Conservation (phyloP, 2,797 vertebrate species). For the Myotis vivesi region DNA sequence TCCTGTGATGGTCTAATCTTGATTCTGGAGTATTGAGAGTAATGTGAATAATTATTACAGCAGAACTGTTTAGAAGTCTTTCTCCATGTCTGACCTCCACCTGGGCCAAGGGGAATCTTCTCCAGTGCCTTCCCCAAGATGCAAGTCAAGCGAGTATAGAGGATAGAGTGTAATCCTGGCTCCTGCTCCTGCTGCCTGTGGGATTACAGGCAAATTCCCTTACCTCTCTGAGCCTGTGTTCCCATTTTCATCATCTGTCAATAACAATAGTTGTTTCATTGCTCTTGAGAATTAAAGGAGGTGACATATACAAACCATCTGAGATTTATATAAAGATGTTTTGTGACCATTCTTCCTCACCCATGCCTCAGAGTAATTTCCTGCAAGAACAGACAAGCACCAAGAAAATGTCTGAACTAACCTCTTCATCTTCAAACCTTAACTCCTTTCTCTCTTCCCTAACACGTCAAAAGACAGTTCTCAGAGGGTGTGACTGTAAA, state of each 20-base stretch:
- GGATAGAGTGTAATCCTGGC: background rate
- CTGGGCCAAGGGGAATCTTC: background rate
- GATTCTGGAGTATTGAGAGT: background rate
- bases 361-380: background rate
- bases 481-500: background rate
- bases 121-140: background rate
- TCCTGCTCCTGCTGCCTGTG: background rate
- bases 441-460: background rate
- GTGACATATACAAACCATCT: background rate
- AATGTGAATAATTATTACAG: background rate
- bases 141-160: background rate
- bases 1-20: background rate
- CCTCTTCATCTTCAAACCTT: background rate
- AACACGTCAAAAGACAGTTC: background rate
- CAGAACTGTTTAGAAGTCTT: background rate
- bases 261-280: background rate
- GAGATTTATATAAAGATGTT: background rate
- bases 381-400: background rate
- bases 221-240: background rate
- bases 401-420: constrained; percentile 13
- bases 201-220: background rate
- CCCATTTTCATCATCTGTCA: background rate
- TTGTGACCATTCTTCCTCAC: background rate
- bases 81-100: background rate
- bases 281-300: background rate